Evolutionary conservation across 2,113 vertebrate species (phyloP).

Genomic region (Oxygymnocypris stewartii): DNA sequence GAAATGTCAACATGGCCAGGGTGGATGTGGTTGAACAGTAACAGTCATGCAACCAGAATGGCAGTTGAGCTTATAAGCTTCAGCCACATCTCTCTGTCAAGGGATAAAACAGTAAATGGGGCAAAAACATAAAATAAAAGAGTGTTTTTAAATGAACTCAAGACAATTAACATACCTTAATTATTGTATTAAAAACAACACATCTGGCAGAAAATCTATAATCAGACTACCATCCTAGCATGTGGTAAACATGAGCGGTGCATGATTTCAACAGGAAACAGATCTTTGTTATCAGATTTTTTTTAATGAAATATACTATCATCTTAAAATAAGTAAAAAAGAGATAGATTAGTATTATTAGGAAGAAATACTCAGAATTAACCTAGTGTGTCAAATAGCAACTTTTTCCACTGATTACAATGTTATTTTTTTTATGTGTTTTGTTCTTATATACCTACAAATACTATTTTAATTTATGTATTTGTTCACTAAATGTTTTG

Average conservation of each 20-base stretch:
- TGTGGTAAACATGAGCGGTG: neutral
- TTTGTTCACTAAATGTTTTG: no score
- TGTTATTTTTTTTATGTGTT: no score
- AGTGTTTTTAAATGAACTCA: neutral
- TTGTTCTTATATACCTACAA: no score
- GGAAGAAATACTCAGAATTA: neutral
- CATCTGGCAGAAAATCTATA: neutral
- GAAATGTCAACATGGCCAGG: neutral
- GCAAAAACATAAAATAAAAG: neutral
- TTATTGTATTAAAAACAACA: neutral
- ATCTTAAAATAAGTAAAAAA: neutral
- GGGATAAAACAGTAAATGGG: neutral
- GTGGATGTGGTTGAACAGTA: neutral
- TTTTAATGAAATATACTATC: neutral
- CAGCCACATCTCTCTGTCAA: neutral
- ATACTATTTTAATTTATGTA: no score
- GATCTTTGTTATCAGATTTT: neutral
- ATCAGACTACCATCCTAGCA: neutral
- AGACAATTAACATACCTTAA: neutral
- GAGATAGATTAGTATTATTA: neutral
- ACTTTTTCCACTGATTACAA: neutral
- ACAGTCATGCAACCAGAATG: neutral
- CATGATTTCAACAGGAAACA: neutral
- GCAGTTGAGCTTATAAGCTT: neutral
- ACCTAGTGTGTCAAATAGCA: neutral